Evolutionary conservation across 2,113 vertebrate genomes (phyloP), one percentile per base, ranked within the genome.

Genomic region (Amphiprion ocellaris): DNA sequence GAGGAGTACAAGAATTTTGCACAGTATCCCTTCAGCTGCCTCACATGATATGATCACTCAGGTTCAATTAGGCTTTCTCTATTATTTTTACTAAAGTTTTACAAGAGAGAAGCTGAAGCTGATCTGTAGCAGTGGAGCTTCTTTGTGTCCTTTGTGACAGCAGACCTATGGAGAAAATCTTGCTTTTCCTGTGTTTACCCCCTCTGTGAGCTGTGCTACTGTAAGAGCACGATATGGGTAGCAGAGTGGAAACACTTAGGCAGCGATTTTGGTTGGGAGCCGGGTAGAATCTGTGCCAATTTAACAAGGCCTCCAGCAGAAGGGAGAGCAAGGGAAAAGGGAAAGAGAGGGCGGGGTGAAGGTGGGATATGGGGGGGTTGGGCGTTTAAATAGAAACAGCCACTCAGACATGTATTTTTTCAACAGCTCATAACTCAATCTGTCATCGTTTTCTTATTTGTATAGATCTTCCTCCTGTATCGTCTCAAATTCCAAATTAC

Each of bases 191-290:
- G n/a, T 9, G 17, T 63, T 2, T 24, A 5, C 71, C 66, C 47
- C 50, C 47, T 47, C 47, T 37, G 47, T 75, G 28, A 16, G 75
- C 79, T 66, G 9, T 59, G 89, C 59, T 79, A 81, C 85, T 89
- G 76, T 91, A 81, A 56, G 82, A 85, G 75, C 75, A 69, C 59
- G 81, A 55, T 69, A 41, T 74, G 83, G 82, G 75, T 69, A 88
- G 88, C 37, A 39, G 79, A 90, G 91, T 92, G 92, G 87, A 91
- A 93, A 92, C 86, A 89, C 90, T 92, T 89, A 89, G 90, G 73
- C 89, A 88, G 88, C 72, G 61, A 87, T 91, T 92, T 86, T 87
- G 75, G 84, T 87, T 70, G 66, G 72, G 77, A 88, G 82, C 64
- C 1, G 59, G 53, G 72, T 19, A 54, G 81, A 90, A 86, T 85